A percentile compares a stretch with the other conserved stretches of the same genome.
These are phyloP conservation scores for Uloborus diversus DNA, from an alignment of 1,140 invertebrate species.

Conservation along the genomic window DNA sequence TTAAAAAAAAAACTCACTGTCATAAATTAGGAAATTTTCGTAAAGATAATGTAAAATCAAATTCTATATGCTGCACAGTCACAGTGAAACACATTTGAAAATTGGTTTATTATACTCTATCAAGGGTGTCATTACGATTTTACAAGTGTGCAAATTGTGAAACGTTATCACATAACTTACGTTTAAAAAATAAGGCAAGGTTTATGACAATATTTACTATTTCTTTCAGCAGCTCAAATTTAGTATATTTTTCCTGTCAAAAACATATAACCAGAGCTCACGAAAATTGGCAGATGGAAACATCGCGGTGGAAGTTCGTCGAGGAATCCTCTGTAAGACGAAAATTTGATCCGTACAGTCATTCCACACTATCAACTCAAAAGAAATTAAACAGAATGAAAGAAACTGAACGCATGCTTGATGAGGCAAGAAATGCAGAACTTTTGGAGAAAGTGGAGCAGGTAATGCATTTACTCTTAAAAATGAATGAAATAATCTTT, in stretches of 20 bases:
- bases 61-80: too few species aligned
- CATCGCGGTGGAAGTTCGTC: conserved; percentile 23
- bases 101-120: too few species aligned
- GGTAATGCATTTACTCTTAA: neutral
- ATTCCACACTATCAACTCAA: neutral
- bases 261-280: neutral
- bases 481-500: neutral
- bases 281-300: neutral
- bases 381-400: neutral
- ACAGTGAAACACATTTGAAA: too few species aligned
- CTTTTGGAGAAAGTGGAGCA: neutral
- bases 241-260: neutral
- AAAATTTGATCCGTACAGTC: neutral
- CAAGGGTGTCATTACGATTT: too few species aligned
- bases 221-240: neutral
- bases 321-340: neutral
- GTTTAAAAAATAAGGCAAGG: too few species aligned
- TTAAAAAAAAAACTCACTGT: too few species aligned
- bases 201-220: too few species aligned
- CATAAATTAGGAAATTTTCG: too few species aligned
- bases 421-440: neutral
- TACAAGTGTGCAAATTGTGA: too few species aligned
- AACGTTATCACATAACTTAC: too few species aligned
- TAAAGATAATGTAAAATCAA: too few species aligned
- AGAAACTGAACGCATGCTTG: neutral